A percentile compares a stretch with the other conserved stretches of the same genome.
Evolutionary conservation across 2,888 invertebrate species (phyloP).

Genomic region (Zaprionus bogoriensis): DNA sequence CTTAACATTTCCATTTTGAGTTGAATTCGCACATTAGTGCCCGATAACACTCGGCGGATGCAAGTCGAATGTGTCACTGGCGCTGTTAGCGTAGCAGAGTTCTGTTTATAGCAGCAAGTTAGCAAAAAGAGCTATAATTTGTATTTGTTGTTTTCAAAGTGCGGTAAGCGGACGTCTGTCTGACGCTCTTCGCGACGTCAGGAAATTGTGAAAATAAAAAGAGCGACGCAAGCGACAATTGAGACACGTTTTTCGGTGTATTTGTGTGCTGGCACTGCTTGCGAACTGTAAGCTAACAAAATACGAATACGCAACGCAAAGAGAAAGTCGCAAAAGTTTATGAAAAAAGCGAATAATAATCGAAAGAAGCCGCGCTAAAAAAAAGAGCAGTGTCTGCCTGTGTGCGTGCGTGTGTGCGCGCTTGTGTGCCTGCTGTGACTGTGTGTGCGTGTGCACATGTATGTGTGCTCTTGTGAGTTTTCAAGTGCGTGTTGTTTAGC

Average conservation of each 20-base stretch:
- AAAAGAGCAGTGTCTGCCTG: constrained; percentile 11
- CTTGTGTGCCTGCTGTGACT: too few species aligned
- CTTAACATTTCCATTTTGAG: constrained; percentile 35
- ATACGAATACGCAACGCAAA: constrained; percentile 53
- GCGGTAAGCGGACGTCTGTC: constrained; percentile 55
- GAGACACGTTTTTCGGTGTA: constrained; percentile 27
- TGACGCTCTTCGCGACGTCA: constrained; percentile 38
- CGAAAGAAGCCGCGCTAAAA: constrained; percentile 59
- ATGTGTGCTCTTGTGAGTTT: neutral
- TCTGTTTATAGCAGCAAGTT: constrained; percentile 36
- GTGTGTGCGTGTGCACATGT: neutral
- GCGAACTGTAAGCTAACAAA: constrained; percentile 20
- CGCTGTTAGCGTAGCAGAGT: constrained; percentile 28
- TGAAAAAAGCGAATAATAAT: constrained; percentile 28
- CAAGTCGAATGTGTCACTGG: constrained; percentile 12
- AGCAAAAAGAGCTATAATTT: constrained; percentile 40
- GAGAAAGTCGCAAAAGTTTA: constrained; percentile 49
- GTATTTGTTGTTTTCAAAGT: constrained; percentile 57
- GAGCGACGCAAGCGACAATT: constrained; percentile 24
- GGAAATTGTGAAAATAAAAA: constrained; percentile 54
- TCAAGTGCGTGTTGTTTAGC: constrained; percentile 11
- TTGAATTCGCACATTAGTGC: constrained; percentile 16
- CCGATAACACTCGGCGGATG: constrained; percentile 34
- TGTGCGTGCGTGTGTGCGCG: constrained; percentile 8
- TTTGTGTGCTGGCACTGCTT: constrained; percentile 12